Base-by-base conservation (phyloP, 1,140 invertebrate species). In the Drosophila orosa region DNA sequence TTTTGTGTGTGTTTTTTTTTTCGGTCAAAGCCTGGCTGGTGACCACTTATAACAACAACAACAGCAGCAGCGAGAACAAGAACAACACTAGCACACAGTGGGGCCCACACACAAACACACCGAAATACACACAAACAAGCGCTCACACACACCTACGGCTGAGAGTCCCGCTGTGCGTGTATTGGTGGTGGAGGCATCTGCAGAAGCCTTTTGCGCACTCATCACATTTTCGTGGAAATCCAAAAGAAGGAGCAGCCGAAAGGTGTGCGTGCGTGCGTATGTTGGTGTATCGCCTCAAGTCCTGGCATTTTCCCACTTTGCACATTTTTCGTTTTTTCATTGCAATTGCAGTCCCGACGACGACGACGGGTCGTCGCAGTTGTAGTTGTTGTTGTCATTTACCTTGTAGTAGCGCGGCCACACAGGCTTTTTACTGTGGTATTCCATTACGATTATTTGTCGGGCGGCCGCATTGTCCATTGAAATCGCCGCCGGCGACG, bases 401-500 rank as follows among this genome's bases (percentile, higher is more conserved):
- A 96, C 95, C 94, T 95, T 95, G 91, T 94, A 96, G 76, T 94
- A 92, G 29, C 93, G 90, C 47, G 93, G 82, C 95, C 95, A 96
- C 61, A 93, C 45, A 72, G 45, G 56, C 72, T 94, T 94, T 85
- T 96, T 94, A 77, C 93, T 94, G 69, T 93, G 92, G 91, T 95
- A 96, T 92, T 96, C 95, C 5, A 93, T 93, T 92, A 95, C 95
- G 66, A 96, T 84, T 71, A 69, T 74, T n/a, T 71, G 61, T 44
- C 65, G 73, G 39, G 85, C 81, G 44, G 62, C 39, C 37, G 68
- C 48, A 15, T 50, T 71, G 42, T 84, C 76, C 80, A 48, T 61
- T 63, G 58, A 61, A 40, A 27, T 69, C 50, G 73, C 31, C 74
- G 39, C 19, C 17, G 59, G 33, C 31, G 68, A 37, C 65, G 65